Base-by-base conservation (phyloP, 2,797 vertebrate species). In the Cheirogaleus major region DNA sequence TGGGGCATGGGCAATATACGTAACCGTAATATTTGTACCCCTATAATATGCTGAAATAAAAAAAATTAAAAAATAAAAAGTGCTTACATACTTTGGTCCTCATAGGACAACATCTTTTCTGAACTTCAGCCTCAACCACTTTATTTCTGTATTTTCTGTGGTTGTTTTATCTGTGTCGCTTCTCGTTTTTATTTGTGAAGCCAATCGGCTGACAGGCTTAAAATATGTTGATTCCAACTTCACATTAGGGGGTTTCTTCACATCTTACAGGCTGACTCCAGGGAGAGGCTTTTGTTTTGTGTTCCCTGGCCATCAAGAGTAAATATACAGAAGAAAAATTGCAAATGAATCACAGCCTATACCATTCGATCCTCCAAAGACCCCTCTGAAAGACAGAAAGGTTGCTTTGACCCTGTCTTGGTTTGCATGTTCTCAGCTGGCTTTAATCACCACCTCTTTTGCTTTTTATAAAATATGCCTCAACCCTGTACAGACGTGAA, bases 41-140 rank as follows among this genome's bases (percentile, higher is more conserved):
- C 38, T 4, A 38, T 38, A 38, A 38, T 38, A 38, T 38, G 38
- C 38, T 38, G 38, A 38, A 38, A 38, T 38, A 38, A 38, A 38
- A 38, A 38, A 38, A 38, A 38, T 38, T 2, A 38, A 38, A 38
- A 38, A 38, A 38, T 89, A 95, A 96, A 95, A 98, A 96, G 96
- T 98, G 91, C 12, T 92, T 81, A 70, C 65, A 65, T 57, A 45
- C 13, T 97, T 97, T 25, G 8, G 45, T 97, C 97, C 97, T 98
- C 97, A 50, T 88, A 97, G 97, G 97, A 97, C 93, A 97, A 70
- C 59, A 84, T 98, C 96, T 97, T 89, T 97, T 93, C 92, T 95
- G 70, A 98, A 96, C 91, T 97, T 98, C 7, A 80, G 41, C 38
- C 50, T 97, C 67, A 81, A 95, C 61, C 13, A 38, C 35, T 96